Conservation (phyloP, 2,113 vertebrate genomes). For the Heteronetta atricapilla region DNA sequence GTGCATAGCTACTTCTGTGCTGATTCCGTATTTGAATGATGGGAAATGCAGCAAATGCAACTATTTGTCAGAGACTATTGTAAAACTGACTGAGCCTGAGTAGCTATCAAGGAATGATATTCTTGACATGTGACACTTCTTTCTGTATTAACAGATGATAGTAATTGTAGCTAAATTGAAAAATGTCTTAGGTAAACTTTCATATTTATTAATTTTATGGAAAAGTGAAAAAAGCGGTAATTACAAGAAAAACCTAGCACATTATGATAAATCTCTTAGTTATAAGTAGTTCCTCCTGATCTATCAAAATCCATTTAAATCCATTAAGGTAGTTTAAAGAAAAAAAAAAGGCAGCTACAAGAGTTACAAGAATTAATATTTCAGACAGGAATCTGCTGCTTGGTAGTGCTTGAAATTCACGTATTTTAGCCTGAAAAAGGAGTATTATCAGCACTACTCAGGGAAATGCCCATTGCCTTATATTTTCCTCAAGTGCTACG, state of each 20-base stretch:
- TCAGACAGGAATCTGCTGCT: not conserved
- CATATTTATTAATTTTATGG: not conserved
- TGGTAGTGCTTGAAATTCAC: not conserved
- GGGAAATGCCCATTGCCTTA: not conserved
- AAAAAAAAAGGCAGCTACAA: not conserved
- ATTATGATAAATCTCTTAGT: not conserved
- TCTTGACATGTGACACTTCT: not conserved
- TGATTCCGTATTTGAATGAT: fast-evolving
- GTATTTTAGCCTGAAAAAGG: not conserved
- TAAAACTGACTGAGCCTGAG: not conserved
- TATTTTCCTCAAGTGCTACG: not conserved
- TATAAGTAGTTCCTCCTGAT: not conserved
- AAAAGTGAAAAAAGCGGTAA: not conserved
- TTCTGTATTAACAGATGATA: not conserved
- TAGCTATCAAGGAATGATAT: not conserved
- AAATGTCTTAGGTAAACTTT: not conserved
- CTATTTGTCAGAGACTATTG: not conserved
- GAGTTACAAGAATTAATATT: not conserved
- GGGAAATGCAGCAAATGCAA: not conserved
- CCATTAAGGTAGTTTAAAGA: not conserved
- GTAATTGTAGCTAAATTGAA: not conserved
- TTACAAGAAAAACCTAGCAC: not conserved
- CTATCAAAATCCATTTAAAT: not conserved
- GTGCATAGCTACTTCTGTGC: not conserved
- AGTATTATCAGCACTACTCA: not conserved